Percentiles rank a stretch among this genome's conserved stretches.
Conservation (phyloP, 2,888 invertebrate species). For the Aporophyla nigra region DNA sequence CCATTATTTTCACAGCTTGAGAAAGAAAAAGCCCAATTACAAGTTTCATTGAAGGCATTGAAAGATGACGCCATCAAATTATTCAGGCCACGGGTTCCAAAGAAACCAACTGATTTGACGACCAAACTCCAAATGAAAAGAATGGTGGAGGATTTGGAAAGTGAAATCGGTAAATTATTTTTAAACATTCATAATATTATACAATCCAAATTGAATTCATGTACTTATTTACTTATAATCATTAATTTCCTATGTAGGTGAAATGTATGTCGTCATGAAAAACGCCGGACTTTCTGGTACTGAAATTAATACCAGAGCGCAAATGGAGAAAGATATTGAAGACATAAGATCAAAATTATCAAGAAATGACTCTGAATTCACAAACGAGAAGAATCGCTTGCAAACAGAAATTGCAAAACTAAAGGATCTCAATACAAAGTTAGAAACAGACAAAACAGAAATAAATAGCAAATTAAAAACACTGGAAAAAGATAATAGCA, state of each 20-base stretch:
- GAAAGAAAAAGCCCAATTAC: slow-evolving; percentile 92
- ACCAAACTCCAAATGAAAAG: slow-evolving; percentile 94
- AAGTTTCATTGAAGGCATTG: slow-evolving; percentile 92
- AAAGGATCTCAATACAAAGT: slow-evolving; percentile 87
- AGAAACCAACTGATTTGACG: slow-evolving; percentile 93
- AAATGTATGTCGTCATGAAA: slow-evolving; percentile 91
- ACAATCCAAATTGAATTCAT: background rate
- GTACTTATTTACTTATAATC: background rate
- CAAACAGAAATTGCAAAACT: slow-evolving; percentile 89
- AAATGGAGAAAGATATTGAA: slow-evolving; percentile 89
- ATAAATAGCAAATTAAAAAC: slow-evolving; percentile 79
- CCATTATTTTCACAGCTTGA: slow-evolving; percentile 84
- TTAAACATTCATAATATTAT: background rate
- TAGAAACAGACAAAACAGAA: slow-evolving; percentile 87
- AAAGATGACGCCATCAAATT: slow-evolving; percentile 92
- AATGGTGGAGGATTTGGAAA: slow-evolving; percentile 96
- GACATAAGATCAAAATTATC: slow-evolving; percentile 89
- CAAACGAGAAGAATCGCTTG: slow-evolving; percentile 88
- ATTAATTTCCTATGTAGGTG: slow-evolving; percentile 82
- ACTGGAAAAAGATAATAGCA: slow-evolving; percentile 84
- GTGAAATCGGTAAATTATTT: slow-evolving; percentile 93
- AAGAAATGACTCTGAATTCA: slow-evolving; percentile 88
- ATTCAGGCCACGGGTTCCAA: slow-evolving; percentile 93
- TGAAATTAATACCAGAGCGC: slow-evolving; percentile 86
- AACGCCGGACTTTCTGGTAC: slow-evolving; percentile 90